Conservation (phyloP, 2,113 vertebrate genomes). For the Siniperca knerii region DNA sequence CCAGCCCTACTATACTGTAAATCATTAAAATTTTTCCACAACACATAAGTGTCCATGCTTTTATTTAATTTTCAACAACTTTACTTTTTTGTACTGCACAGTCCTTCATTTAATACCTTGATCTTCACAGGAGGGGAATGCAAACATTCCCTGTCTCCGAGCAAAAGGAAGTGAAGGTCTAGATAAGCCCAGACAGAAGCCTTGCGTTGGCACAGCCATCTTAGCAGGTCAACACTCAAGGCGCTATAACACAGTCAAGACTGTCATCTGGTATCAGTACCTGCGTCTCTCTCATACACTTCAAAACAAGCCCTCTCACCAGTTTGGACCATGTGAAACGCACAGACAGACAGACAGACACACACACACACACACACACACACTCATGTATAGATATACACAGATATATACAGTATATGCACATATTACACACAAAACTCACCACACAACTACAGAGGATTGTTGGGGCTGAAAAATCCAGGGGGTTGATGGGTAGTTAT, state of each 20-base stretch:
- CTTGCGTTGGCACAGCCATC: conserved; percentile 72
- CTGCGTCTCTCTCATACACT: conserved; percentile 62
- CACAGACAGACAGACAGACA: conserved; percentile 12
- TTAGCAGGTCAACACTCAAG: conserved; percentile 81
- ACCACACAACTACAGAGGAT: conserved; percentile 59
- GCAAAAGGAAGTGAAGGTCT: conserved; percentile 46
- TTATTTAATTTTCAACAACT: background rate
- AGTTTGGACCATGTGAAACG: conserved; percentile 25
- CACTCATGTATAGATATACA: background rate
- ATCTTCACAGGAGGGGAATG: conserved; percentile 27
- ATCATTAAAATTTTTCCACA: background rate
- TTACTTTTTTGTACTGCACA: background rate
- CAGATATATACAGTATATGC: background rate
- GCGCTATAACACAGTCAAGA: conserved; percentile 75
- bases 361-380: background rate
- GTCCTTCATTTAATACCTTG: conserved; percentile 9
- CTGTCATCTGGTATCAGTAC: conserved; percentile 81
- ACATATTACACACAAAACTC: conserved; percentile 19
- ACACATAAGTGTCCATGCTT: background rate
- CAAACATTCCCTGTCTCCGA: conserved; percentile 76
- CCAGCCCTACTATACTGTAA: too few species aligned
- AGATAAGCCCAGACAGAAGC: conserved; percentile 78
- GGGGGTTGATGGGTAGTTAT: conserved; percentile 75
- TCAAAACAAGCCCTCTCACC: conserved; percentile 68
- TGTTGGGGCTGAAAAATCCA: conserved; percentile 56